A percentile compares a stretch with the other conserved stretches of the same genome.
phyloP scores from a whole-genome alignment of 2,888 invertebrate species.

The Caprella mutica region DNA sequence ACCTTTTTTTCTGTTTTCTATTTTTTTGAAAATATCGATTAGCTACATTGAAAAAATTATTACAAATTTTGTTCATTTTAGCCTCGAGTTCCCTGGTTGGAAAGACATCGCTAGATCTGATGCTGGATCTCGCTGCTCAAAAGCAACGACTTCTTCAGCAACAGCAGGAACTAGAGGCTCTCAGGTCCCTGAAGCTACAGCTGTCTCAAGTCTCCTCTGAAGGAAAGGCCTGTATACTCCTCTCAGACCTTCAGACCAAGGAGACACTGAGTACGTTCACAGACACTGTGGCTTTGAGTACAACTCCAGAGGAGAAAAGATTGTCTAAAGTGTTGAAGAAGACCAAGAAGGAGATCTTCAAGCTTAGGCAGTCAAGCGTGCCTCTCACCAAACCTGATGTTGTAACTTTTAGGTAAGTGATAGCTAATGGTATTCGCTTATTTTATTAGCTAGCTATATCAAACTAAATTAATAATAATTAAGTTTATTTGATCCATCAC shows the following conservation, averaged over 20 bases:
- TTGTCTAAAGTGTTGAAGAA: constrained; percentile 70
- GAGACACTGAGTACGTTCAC: background rate
- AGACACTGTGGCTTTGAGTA: constrained; percentile 46
- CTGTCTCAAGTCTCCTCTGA: constrained; percentile 57
- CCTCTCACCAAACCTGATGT: constrained; percentile 80
- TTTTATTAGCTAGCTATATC: no score
- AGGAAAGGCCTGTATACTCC: no score
- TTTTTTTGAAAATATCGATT: no score
- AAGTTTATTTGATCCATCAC: no score
- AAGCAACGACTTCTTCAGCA: constrained; percentile 70
- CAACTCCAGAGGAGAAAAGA: constrained; percentile 54
- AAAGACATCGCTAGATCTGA: constrained; percentile 73
- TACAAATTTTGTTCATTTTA: constrained; percentile 43
- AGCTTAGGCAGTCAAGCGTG: constrained; percentile 64
- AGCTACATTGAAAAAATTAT: no score
- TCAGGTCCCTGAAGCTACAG: constrained; percentile 62
- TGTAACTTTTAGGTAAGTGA: constrained; percentile 77
- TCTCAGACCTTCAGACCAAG: no score
- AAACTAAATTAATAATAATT: no score
- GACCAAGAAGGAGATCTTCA: constrained; percentile 82
- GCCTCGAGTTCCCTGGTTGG: constrained; percentile 42
- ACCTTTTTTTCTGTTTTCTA: no score
- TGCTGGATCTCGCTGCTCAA: constrained; percentile 83
- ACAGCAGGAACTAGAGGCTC: constrained; percentile 67
- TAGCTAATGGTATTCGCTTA: no score